Conservation (phyloP, 2,113 vertebrate species). For the Engraulis encrasicolus region DNA sequence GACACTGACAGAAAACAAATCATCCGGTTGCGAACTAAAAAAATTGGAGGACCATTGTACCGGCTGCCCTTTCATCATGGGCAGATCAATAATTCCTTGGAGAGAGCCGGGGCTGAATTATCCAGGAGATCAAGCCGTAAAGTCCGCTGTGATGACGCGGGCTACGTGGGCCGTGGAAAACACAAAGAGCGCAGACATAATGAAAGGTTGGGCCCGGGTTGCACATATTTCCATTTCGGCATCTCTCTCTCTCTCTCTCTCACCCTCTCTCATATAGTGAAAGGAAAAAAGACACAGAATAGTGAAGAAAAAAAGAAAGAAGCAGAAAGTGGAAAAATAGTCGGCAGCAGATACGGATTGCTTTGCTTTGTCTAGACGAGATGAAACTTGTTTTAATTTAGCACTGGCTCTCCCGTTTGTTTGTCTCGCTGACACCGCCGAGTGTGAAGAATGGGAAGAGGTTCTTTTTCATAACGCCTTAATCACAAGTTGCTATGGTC, state of each 20-base stretch:
- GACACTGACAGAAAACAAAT: constrained; percentile 64
- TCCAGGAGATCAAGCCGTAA: constrained; percentile 58
- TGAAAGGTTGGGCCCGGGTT: constrained; percentile 59
- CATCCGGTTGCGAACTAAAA: constrained; percentile 58
- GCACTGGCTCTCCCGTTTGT: not conserved
- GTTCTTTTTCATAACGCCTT: not conserved
- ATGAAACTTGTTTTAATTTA: constrained; percentile 51
- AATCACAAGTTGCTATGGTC: not conserved
- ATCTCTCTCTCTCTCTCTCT: constrained; percentile 50
- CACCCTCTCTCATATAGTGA: not conserved
- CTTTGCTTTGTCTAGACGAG: constrained; percentile 59
- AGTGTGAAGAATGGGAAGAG: not conserved
- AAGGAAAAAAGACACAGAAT: not conserved
- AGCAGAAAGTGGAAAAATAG: constrained; percentile 25
- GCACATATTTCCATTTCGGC: constrained; percentile 57
- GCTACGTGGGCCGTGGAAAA: constrained; percentile 48
- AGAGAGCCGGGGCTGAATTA: constrained; percentile 63
- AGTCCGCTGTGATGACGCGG: constrained; percentile 53
- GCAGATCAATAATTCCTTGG: constrained; percentile 66
- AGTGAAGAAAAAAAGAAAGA: not conserved
- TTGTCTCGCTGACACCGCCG: not conserved
- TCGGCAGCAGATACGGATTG: not conserved
- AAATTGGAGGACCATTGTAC: constrained; percentile 61
- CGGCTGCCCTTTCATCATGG: constrained; percentile 64
- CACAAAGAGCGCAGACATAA: constrained; percentile 55